Percentiles rank a stretch among this genome's conserved stretches.
phyloP scores from a whole-genome alignment of 2,888 invertebrate genomes.

The Diadromus collaris region DNA sequence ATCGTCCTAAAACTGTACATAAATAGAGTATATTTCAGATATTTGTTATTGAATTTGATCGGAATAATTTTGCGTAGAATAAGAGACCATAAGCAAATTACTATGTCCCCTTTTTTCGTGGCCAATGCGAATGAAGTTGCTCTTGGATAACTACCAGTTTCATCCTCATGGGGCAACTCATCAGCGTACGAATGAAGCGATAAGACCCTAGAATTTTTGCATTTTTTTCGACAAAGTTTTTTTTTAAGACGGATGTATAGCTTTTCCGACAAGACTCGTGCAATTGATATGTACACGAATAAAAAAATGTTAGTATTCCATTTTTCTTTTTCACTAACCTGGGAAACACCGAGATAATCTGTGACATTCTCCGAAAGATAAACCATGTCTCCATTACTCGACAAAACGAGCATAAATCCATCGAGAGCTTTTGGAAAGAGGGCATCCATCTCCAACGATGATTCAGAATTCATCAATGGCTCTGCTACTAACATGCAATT shows the following conservation, averaged over 20 bases:
- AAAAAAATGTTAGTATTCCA: slow-evolving; percentile 12
- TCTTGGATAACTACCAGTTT: no score
- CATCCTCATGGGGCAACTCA: no score
- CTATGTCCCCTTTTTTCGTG: no score
- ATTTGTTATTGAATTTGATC: no score
- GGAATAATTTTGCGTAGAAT: no score
- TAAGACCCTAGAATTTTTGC: background rate
- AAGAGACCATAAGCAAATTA: no score
- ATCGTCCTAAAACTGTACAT: no score
- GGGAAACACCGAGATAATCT: slow-evolving; percentile 94
- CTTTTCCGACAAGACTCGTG: slow-evolving; percentile 4
- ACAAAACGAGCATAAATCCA: slow-evolving; percentile 94
- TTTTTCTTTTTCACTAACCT: slow-evolving; percentile 83
- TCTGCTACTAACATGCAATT: slow-evolving; percentile 63
- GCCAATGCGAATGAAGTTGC: no score
- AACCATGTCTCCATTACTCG: slow-evolving; percentile 94
- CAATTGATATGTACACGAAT: background rate
- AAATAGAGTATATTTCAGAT: no score
- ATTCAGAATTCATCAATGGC: slow-evolving; percentile 75
- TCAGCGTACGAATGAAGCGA: no score
- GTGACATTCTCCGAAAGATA: slow-evolving; percentile 96
- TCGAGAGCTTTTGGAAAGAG: slow-evolving; percentile 91
- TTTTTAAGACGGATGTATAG: background rate
- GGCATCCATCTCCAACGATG: slow-evolving; percentile 78
- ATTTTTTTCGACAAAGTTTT: background rate